phyloP scores from a whole-genome alignment of 35 echinoderm and acorn worm species.

The Apostichopus californicus region DNA sequence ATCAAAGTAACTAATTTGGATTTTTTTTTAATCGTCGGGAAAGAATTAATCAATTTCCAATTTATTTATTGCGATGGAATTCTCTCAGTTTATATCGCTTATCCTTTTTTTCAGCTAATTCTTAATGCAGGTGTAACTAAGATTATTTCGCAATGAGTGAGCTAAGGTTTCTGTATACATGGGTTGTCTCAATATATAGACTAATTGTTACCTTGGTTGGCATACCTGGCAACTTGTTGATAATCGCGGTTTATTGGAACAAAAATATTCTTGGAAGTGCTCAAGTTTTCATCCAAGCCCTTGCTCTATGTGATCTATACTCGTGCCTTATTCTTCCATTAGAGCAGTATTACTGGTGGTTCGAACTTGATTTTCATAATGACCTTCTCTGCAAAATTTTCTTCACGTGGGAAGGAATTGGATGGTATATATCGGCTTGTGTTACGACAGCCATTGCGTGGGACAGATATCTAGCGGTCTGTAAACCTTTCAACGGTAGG shows the following conservation, averaged over 20 bases:
- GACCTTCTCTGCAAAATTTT: constrained; percentile 19
- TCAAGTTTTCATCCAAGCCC: constrained; percentile 33
- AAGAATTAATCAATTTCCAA: too few species aligned
- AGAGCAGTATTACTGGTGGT: constrained; percentile 34
- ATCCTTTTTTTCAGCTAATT: too few species aligned
- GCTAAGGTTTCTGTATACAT: constrained; percentile 9
- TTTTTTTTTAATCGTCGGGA: too few species aligned
- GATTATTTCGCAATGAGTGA: background rate
- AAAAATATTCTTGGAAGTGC: constrained; percentile 40
- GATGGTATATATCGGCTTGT: constrained; percentile 20
- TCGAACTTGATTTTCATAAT: constrained; percentile 13
- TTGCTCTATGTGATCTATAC: constrained; percentile 24
- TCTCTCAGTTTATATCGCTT: too few species aligned
- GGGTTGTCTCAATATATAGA: constrained; percentile 28
- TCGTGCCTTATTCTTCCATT: constrained; percentile 5
- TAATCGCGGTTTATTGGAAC: constrained; percentile 28
- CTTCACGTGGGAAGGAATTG: background rate
- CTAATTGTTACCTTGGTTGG: background rate
- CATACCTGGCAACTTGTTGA: constrained; percentile 33
- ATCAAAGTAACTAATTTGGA: too few species aligned
- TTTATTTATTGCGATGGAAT: too few species aligned
- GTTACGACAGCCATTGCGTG: constrained; percentile 32
- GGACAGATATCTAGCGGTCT: constrained; percentile 49
- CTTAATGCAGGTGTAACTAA: too few species aligned
- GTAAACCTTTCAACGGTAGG: constrained; percentile 8